Base-by-base conservation (phyloP, 1,140 invertebrate genomes). In the Euura lappo region DNA sequence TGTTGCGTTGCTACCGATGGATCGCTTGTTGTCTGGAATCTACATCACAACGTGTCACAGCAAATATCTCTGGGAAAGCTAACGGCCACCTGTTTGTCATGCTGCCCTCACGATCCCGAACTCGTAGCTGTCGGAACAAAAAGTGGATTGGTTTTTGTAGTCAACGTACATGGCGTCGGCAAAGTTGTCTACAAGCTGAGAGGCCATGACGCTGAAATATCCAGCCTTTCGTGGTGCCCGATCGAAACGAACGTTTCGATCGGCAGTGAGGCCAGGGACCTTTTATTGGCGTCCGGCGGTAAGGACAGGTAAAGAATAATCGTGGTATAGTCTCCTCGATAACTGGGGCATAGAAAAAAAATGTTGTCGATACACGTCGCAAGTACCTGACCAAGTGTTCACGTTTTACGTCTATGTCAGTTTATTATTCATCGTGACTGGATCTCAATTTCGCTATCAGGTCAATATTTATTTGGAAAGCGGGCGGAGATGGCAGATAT, bases 201-300 rank as follows among this genome's bases (percentile, higher is more conserved):
- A 79, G 91, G 91, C 6, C 93, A 95, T 81, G 91, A 94, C 84
- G 89, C 90, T n/a, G 91, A 93, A 77, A 89, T 95, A 65, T 82
- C 91, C 6, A 92, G 90, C 75, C 75, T 95, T 44, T 90, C 91
- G 45, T 95, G 94, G 94, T 95, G 93, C 87, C 94, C 94, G 10
- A 82, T 86, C 42, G 82, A 89, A 47, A 75, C 84, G 45, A 91
- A 90, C 84, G 79, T 91, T 68, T 79, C 91, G 44, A 78, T 47
- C 74, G 74, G 76, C 64, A 75, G 73, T 73, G 68, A 77, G 13
- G 73, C 78, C 45, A 85, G 81, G 76, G 89, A 89, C 72, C 84
- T 85, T 68, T 78, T 91, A 42, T 80, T 92, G 70, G 91, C 90
- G 66, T 89, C 90, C 70, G 89, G 87, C 43, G 85, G 83, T 42